Evolutionary conservation across 2,797 vertebrate species (phyloP), one percentile per base, ranked within the genome.

Genomic region (Syngnathus rostellatus): DNA sequence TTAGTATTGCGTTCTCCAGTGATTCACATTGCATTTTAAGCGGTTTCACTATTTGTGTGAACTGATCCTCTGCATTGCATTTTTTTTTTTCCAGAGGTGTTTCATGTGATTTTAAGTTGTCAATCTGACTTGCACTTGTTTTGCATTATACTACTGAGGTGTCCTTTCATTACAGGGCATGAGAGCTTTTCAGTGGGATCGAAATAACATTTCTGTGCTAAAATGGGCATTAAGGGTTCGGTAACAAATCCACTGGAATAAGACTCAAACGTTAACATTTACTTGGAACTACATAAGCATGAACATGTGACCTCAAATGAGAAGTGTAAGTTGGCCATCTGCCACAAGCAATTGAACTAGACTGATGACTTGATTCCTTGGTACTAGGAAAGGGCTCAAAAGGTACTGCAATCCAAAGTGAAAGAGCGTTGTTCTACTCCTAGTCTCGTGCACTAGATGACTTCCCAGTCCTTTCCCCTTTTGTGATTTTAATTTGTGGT

Each of bases 41-140:
- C 2, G 1, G 67, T 5, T 14, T 59, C 79, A 74, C 63, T 67
- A 10, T 48, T 71, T 65, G 65, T 70, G 64, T 71, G 71, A 59
- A 64, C 5, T 5, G 48, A 72, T 80, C 63, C 63, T 51, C 23
- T 72, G 25, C 25, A 61, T 71, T 79, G n/a, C 37, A 67, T 65
- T 81, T 68, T 69, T 54, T 55, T 65, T 72, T 31, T 62, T 43
- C 63, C 48, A 62, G 55, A 37, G 21, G 74, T 59, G 31, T 75
- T 79, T 67, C 11, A 60, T 74, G 5, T 73, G 64, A 48, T 68
- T 73, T 67, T 65, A 46, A 70, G 48, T 68, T 72, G 53, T 73
- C 68, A 46, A 69, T 73, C 48, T 69, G 77, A 86, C 68, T 88
- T 90, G 86, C 86, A 87, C 87, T 85, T 71, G 76, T 76, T 62